A percentile compares a stretch with the other conserved stretches of the same genome.
Conservation (phyloP, 2,113 vertebrate genomes). For the Cryptomyrus ogoouensis region DNA sequence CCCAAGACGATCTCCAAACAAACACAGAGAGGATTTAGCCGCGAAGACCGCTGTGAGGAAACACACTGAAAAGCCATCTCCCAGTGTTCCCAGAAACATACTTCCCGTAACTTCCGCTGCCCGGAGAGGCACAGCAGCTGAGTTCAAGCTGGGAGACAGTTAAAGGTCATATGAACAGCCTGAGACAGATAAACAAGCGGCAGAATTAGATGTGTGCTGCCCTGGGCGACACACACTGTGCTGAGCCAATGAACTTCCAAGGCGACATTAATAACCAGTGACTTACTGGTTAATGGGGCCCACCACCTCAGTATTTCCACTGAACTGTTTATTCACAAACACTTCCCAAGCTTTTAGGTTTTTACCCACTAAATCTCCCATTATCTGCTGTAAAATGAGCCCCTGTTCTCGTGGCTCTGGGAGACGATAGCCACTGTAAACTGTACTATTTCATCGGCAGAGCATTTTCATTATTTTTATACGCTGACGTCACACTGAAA, state of each 20-base stretch:
- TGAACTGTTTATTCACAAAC: neutral
- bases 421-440: neutral
- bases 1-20: neutral
- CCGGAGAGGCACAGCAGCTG: slow-evolving; percentile 21
- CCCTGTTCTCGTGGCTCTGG: neutral
- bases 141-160: slow-evolving; percentile 25
- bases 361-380: neutral
- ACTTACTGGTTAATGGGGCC: neutral
- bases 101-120: neutral
- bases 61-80: neutral
- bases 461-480: neutral
- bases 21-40: neutral
- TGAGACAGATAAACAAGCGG: slow-evolving; percentile 40
- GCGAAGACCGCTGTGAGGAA: neutral
- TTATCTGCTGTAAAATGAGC: neutral
- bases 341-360: neutral
- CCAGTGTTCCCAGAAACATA: neutral
- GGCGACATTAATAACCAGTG: neutral
- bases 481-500: neutral
- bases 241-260: neutral
- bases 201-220: slow-evolving; percentile 34
- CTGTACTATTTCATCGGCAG: neutral
- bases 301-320: neutral
- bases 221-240: neutral
- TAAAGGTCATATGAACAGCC: slow-evolving; percentile 43